A percentile compares a stretch with the other conserved stretches of the same genome.
Conservation (phyloP, 2,113 vertebrate genomes). For the Thunnus thynnus region DNA sequence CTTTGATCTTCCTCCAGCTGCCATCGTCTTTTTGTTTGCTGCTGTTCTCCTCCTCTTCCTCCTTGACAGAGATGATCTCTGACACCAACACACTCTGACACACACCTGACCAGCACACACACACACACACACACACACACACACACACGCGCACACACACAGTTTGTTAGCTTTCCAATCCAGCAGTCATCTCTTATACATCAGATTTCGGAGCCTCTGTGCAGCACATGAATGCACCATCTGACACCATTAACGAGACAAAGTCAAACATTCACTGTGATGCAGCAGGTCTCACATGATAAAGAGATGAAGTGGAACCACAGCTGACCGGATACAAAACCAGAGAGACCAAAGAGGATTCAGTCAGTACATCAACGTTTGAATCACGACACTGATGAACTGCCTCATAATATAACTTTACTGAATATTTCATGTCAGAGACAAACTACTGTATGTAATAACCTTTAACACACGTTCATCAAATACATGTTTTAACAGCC, state of each 20-base stretch:
- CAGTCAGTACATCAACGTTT: too few species aligned
- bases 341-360: too few species aligned
- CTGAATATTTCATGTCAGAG: too few species aligned
- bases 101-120: slow-evolving; percentile 74
- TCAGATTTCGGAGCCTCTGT: neutral
- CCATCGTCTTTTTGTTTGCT: slow-evolving; percentile 67
- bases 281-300: neutral
- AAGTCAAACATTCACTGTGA: neutral
- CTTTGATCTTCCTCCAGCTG: slow-evolving; percentile 89
- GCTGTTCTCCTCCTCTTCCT: slow-evolving; percentile 78
- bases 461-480: too few species aligned
- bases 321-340: too few species aligned
- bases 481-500: too few species aligned
- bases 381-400: too few species aligned
- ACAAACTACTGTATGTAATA: too few species aligned
- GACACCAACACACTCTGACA: slow-evolving; percentile 81
- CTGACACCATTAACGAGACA: neutral
- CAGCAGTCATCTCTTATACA: neutral
- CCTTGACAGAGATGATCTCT: slow-evolving; percentile 90
- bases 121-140: slow-evolving; percentile 23
- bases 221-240: neutral
- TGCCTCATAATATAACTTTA: too few species aligned
- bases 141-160: slow-evolving; percentile 10
- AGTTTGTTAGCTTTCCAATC: neutral
- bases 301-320: neutral